Evolutionary conservation across 2,113 vertebrate species (phyloP), one percentile per base, ranked within the genome.

Genomic region (Ancistrus triradiatus): DNA sequence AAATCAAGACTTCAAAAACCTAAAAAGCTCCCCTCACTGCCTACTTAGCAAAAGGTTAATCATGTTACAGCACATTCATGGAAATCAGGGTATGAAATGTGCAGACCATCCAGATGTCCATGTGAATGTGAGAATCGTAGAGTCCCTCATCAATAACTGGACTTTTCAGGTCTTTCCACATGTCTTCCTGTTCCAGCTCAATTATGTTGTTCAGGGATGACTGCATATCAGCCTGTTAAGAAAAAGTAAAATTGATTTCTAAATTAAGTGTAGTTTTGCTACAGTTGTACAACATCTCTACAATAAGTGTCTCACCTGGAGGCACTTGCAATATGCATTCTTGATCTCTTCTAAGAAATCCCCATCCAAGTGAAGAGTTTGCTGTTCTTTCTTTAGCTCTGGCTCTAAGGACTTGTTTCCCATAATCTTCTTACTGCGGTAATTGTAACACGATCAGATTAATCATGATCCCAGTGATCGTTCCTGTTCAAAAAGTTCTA

Each of bases 101-200:
- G 15, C 62, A 15, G 73, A 88, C 87, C 70, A 73, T 80, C 74
- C 77, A 80, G 66, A 89, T 77, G 73, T 87, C 85, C 70, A 85
- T 82, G 62, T 68, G 69, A 18, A 87, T 61, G 3, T 56, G 31
- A 46, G 84, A 86, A 35, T 14, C 9, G 13, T 75, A 74, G 21
- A 79, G 35, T 18, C 38, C 18, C 0, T 85, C 85, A 1, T 86
- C 72, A n/a, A 18, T 74, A 0, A 69, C n/a, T 0, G 82, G 85
- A 2, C 4, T 1, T 1, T 13, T 69, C 0, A 7, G 6, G 0
- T 68, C n/a, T 10, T 0, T 69, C 86, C 84, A 86, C 7, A 84
- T 1, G 0, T 82, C 77, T 1, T 80, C 55, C 1, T 75, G 18
- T 58, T 88, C 81, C 1, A 81, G 18, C 0, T 70, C 22, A 40